Conservation (phyloP, 2,113 vertebrate genomes). For the Podarcis cretensis region DNA sequence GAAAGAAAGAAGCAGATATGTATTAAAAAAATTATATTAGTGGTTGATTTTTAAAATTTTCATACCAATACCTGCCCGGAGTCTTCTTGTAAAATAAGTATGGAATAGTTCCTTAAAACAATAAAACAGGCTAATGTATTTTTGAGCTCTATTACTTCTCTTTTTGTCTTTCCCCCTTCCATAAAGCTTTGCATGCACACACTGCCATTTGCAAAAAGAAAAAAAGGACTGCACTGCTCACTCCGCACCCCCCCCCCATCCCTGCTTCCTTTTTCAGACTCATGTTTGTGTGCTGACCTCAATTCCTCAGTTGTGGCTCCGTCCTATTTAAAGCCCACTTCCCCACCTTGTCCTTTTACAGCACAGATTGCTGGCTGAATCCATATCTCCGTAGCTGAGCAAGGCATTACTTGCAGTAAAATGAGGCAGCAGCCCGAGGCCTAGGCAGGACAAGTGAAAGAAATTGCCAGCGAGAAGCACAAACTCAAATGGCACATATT, state of each 20-base stretch:
- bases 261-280: not conserved
- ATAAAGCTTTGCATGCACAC: too few species aligned
- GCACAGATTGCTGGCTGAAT: not conserved
- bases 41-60: not conserved
- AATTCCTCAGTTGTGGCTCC: not conserved
- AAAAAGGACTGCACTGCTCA: not conserved
- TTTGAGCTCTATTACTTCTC: not conserved
- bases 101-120: not conserved
- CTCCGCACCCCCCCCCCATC: too few species aligned
- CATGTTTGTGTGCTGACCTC: not conserved
- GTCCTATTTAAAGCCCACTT: conserved; percentile 9
- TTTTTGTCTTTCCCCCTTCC: not conserved
- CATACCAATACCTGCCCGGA: not conserved
- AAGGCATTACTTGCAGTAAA: not conserved
- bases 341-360: conserved; percentile 5
- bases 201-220: not conserved
- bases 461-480: not conserved
- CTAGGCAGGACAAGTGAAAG: too few species aligned
- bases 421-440: not conserved
- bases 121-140: not conserved
- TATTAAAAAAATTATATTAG: not conserved
- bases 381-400: not conserved
- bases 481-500: not conserved
- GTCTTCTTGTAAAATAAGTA: not conserved
- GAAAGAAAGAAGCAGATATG: not conserved